phyloP scores from a whole-genome alignment of 2,888 invertebrate species.

The Oscheius onirici region DNA sequence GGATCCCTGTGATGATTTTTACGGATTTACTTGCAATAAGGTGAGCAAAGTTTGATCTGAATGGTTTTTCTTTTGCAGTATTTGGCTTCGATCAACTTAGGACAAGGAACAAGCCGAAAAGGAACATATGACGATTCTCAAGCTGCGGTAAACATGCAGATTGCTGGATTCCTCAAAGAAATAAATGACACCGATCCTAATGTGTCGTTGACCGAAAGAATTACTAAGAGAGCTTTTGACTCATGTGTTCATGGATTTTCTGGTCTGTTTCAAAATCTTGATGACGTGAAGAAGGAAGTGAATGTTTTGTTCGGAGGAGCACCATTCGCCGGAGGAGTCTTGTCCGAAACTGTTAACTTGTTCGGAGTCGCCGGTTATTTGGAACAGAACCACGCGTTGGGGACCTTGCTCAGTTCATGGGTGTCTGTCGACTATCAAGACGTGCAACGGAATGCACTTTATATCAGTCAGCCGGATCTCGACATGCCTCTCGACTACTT shows the following conservation, averaged over 20 bases:
- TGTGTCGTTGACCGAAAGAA: constrained; percentile 53
- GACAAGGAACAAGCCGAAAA: constrained; percentile 35
- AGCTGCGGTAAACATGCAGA: constrained; percentile 51
- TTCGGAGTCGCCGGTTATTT: constrained; percentile 43
- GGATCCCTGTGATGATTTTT: constrained; percentile 64
- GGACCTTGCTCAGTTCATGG: constrained; percentile 53
- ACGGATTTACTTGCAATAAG: constrained; percentile 55
- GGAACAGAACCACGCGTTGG: constrained; percentile 52
- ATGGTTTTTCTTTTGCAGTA: constrained; percentile 33
- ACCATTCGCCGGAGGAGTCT: constrained; percentile 45
- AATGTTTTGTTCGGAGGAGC: constrained; percentile 43
- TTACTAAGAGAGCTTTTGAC: constrained; percentile 53
- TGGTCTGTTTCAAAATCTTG: background rate
- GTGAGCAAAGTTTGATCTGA: constrained; percentile 12
- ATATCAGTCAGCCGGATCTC: constrained; percentile 56
- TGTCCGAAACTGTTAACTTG: constrained; percentile 34
- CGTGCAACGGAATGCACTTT: constrained; percentile 53
- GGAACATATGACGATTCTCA: constrained; percentile 65
- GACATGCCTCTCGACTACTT: constrained; percentile 59
- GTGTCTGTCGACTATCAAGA: constrained; percentile 60
- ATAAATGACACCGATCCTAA: constrained; percentile 37
- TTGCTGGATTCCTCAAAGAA: constrained; percentile 42
- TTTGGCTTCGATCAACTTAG: constrained; percentile 41
- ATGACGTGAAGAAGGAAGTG: background rate
- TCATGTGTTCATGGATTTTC: constrained; percentile 33